Conservation (phyloP, 2,113 vertebrate species). For the Talpa occidentalis region DNA sequence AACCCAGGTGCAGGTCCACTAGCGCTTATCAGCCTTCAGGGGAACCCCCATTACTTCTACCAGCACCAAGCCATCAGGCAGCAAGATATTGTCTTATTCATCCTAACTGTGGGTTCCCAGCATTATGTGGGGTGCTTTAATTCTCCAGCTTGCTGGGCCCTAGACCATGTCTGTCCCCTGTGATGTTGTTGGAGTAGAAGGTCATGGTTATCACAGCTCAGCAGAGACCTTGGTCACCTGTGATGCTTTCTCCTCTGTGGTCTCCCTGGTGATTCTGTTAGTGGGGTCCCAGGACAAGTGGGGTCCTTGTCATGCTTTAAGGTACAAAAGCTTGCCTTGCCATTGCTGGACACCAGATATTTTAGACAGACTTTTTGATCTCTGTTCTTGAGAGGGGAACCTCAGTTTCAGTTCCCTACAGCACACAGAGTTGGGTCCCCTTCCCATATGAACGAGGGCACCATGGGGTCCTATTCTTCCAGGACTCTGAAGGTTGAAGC, state of each 20-base stretch:
- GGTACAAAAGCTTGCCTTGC: background rate
- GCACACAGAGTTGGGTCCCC: too few relatives aligned
- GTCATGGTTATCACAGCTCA: too few relatives aligned
- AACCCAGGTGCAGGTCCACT: background rate
- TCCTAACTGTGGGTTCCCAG: background rate
- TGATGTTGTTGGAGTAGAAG: background rate
- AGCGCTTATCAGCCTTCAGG: background rate
- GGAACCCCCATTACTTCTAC: background rate
- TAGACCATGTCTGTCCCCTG: background rate
- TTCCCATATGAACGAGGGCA: too few relatives aligned
- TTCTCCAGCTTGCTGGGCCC: background rate
- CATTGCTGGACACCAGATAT: background rate
- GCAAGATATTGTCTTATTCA: background rate
- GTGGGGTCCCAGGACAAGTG: background rate
- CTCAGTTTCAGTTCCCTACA: background rate
- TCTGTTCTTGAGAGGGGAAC: background rate
- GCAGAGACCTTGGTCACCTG: background rate
- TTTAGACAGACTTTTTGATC: background rate
- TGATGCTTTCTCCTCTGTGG: background rate
- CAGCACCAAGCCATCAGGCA: background rate
- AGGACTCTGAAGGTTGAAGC: background rate
- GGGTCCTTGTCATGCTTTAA: background rate
- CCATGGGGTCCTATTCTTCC: background rate
- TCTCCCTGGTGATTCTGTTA: background rate
- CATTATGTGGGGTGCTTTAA: background rate